Evolutionary conservation across 1,140 invertebrate species (phyloP).

Genomic region (Orussus abietinus): DNA sequence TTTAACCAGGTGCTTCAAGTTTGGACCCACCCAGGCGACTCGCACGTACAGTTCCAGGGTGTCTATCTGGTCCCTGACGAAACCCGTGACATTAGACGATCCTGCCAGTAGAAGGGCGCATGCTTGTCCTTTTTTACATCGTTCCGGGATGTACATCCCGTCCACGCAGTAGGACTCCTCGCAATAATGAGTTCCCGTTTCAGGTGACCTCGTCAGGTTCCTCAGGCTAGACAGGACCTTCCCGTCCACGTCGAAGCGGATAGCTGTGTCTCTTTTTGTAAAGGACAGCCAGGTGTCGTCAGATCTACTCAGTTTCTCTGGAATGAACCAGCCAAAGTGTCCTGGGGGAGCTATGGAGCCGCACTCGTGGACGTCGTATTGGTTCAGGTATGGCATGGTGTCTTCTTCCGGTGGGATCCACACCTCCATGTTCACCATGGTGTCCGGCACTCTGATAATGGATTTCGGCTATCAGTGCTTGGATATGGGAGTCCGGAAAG

Average conservation of each 20-base stretch:
- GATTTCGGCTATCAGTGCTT: too few relatives aligned
- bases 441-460: conserved; percentile 53
- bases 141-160: conserved; percentile 58
- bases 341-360: conserved; percentile 61
- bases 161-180: conserved; percentile 51
- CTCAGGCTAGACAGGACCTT: conserved; percentile 20
- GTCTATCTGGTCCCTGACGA: conserved; percentile 57
- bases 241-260: conserved; percentile 49
- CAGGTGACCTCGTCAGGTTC: conserved; percentile 21
- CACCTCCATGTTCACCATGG: conserved; percentile 71
- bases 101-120: conserved; percentile 61
- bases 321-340: conserved; percentile 73
- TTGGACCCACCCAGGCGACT: conserved; percentile 63
- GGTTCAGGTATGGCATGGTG: conserved; percentile 38
- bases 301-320: conserved; percentile 38
- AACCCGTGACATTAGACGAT: conserved; percentile 51
- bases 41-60: conserved; percentile 56
- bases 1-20: conserved; percentile 52
- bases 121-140: conserved; percentile 44
- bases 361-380: conserved; percentile 55
- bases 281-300: conserved; percentile 56
- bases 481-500: too few relatives aligned
- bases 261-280: conserved; percentile 39
- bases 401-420: conserved; percentile 63
- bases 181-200: conserved; percentile 45